Conservation (phyloP, 2,797 vertebrate species). For the Tauraco hartlaubi region DNA sequence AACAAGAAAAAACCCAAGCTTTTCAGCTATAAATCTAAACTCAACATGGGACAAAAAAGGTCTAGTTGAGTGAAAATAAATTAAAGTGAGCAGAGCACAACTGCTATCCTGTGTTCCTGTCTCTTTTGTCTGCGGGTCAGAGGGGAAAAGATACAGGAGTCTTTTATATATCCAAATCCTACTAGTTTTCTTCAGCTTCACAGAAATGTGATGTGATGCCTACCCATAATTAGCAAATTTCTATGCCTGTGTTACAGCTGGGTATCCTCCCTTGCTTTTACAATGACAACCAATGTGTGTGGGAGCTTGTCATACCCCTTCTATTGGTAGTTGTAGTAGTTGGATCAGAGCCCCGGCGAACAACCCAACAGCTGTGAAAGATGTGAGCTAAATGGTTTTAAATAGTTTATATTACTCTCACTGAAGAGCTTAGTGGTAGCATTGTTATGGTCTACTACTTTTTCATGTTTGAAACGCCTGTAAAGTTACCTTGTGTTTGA, state of each 20-base stretch:
- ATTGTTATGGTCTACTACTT: neutral
- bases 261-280: neutral
- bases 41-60: neutral
- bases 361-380: slow-evolving; percentile 9
- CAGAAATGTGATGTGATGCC: neutral
- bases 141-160: neutral
- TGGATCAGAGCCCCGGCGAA: neutral
- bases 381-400: slow-evolving; percentile 11
- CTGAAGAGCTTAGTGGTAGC: neutral
- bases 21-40: neutral
- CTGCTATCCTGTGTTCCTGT: neutral
- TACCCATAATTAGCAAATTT: neutral
- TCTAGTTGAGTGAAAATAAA: neutral
- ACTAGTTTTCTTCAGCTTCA: neutral
- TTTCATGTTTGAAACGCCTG: neutral
- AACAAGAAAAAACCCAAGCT: neutral
- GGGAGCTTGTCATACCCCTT: neutral
- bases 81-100: neutral
- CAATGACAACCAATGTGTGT: neutral
- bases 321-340: neutral
- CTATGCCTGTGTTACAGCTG: neutral
- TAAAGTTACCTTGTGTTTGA: neutral
- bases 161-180: neutral
- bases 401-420: slow-evolving; percentile 8
- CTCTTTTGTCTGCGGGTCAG: neutral